Base-by-base conservation (phyloP, 2,888 invertebrate species). In the Diabrotica balteata region DNA sequence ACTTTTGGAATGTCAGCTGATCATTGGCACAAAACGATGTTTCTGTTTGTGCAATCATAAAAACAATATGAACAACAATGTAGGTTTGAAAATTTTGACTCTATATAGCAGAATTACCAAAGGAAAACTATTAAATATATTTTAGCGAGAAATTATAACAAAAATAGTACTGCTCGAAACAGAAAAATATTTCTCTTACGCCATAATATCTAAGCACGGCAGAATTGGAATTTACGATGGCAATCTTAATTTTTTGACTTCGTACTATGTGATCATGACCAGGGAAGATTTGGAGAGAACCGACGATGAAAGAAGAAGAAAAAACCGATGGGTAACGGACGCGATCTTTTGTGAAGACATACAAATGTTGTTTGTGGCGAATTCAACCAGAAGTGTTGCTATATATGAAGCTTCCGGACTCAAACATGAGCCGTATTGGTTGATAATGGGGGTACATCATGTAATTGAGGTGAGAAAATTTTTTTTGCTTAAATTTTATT, bases 321-420 rank as follows among this genome's bases (percentile, higher is more conserved):
- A 78, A 77, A 76, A 80, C 86, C 9, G 87, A 1, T 90, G 90
- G 90, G 85, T 90, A 4, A 90, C 90, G 0, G 90, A 90, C 73
- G 89, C 87, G 0, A 78, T 89, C 4, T 89, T 88, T 78, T 81
- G 84, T 17, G 80, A 86, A 82, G 89, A 90, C 72, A 86, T 87
- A 4, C 84, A 86, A 63, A 85, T 86, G 75, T 80, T 90, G 54
- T 76, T 88, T 44, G 79, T 88, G 53, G 84, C 87, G 0, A 87
- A 88, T 5, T 88, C 89, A 0, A 87, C 90, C 66, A 85, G 90
- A 69, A 89, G 88, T 75, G 80, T 90, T 54, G 86, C 86, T 4
- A 81, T 90, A 51, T 89, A 89, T 73, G 89, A 90, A 75, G 89
- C 87, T 0, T 85, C 87, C 1, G 87, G 88, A 0, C 80, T 89